Conservation (phyloP, 2,888 invertebrate genomes). For the Gari tellinella region DNA sequence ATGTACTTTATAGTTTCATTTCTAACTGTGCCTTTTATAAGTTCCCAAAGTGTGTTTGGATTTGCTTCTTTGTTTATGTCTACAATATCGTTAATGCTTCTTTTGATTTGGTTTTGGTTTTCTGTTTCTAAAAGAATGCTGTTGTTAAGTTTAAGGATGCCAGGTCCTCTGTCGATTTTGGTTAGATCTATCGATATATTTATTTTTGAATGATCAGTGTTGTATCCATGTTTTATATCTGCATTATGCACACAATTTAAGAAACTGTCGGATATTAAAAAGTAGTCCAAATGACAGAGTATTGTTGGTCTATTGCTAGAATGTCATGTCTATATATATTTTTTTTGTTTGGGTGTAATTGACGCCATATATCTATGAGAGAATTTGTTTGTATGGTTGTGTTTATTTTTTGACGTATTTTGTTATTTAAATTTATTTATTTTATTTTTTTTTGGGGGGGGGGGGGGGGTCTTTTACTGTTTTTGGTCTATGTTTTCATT, state of each 20-base stretch:
- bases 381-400: too few relatives aligned
- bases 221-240: too few relatives aligned
- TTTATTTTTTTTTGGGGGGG: too few relatives aligned
- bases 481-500: too few relatives aligned
- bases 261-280: constrained; percentile 3
- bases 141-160: constrained; percentile 1
- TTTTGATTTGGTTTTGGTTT: not conserved
- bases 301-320: constrained; percentile 1
- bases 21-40: constrained; percentile 5
- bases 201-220: not conserved
- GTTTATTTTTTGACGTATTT: too few relatives aligned
- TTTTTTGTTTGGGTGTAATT: too few relatives aligned
- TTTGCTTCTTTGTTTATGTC: constrained; percentile 10
- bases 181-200: not conserved
- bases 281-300: not conserved
- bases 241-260: not conserved
- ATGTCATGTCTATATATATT: too few relatives aligned
- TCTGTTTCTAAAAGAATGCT: constrained; percentile 1
- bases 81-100: constrained; percentile 1
- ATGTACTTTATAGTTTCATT: constrained; percentile 6
- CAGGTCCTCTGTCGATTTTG: not conserved
- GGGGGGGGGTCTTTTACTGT: too few relatives aligned
- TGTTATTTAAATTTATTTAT: too few relatives aligned
- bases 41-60: constrained; percentile 1
- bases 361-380: too few relatives aligned